A percentile compares a stretch with the other conserved stretches of the same genome.
These are phyloP conservation scores for Seriola aureovittata DNA, from an alignment of 2,113 vertebrate genomes.

Conservation along the genomic window DNA sequence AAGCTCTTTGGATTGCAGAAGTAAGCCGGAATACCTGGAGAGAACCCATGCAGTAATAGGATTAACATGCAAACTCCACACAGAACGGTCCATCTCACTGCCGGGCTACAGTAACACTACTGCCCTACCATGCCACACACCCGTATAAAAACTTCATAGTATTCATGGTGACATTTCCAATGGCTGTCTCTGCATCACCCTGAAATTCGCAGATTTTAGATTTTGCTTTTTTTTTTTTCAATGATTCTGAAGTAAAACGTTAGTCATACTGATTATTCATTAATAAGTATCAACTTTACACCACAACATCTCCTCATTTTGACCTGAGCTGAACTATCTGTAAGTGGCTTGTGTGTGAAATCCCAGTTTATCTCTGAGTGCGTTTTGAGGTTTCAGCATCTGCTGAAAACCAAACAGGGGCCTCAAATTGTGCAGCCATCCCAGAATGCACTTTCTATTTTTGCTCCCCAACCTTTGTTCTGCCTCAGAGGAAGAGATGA, in stretches of 20 bases:
- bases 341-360: constrained; percentile 1
- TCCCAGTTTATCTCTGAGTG: constrained; percentile 32
- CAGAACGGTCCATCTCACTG: no score
- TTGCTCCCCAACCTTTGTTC: constrained; percentile 70
- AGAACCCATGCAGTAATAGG: no score
- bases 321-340: constrained; percentile 16
- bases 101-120: no score
- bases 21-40: no score
- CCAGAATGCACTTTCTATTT: constrained; percentile 77
- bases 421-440: constrained; percentile 72
- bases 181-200: not conserved
- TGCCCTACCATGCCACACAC: no score
- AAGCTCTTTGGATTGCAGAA: no score
- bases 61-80: no score
- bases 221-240: not conserved
- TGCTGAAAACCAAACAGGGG: constrained; percentile 61
- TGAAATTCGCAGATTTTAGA: no score
- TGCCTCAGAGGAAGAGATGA: constrained; percentile 60
- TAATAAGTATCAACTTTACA: not conserved
- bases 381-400: constrained; percentile 46
- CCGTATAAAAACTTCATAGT: no score
- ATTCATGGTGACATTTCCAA: no score
- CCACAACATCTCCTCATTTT: not conserved
- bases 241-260: not conserved
- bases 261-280: not conserved